Conservation (phyloP, 2,113 vertebrate species). For the Syngnathus scovelli region DNA sequence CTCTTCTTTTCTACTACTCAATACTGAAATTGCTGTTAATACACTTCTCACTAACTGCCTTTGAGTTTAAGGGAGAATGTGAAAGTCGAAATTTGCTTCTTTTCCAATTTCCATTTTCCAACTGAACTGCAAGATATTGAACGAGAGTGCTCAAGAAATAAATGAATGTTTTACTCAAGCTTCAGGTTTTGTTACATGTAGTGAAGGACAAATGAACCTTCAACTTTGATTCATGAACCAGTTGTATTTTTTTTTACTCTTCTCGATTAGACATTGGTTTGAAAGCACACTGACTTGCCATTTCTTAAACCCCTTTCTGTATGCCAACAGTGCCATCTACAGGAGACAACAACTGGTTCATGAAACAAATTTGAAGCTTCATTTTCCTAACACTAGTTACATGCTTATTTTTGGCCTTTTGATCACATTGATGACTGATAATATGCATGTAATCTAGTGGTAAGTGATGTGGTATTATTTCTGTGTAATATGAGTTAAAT, state of each 20-base stretch:
- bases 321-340: too few relatives aligned
- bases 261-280: too few relatives aligned
- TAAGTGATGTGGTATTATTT: not conserved
- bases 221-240: too few relatives aligned
- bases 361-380: too few relatives aligned
- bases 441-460: not conserved
- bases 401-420: too few relatives aligned
- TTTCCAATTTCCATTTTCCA: constrained; percentile 21
- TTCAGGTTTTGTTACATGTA: too few relatives aligned
- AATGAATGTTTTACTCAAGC: constrained; percentile 33
- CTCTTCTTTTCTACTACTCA: not conserved
- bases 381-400: too few relatives aligned
- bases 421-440: not conserved
- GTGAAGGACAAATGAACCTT: too few relatives aligned
- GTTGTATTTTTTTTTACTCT: too few relatives aligned
- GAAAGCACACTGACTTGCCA: too few relatives aligned
- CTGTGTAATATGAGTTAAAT: not conserved
- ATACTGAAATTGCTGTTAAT: constrained; percentile 6
- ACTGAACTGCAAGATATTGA: constrained; percentile 7
- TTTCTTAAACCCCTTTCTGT: too few relatives aligned
- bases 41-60: constrained; percentile 12
- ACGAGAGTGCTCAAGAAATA: constrained; percentile 31
- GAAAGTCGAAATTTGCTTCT: constrained; percentile 21
- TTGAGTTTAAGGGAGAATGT: constrained; percentile 25
- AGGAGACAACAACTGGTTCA: too few relatives aligned